Percentiles rank a stretch among this genome's conserved stretches.
Conservation (phyloP, 2,797 vertebrate genomes). For the Acanthurus leucopareius region DNA sequence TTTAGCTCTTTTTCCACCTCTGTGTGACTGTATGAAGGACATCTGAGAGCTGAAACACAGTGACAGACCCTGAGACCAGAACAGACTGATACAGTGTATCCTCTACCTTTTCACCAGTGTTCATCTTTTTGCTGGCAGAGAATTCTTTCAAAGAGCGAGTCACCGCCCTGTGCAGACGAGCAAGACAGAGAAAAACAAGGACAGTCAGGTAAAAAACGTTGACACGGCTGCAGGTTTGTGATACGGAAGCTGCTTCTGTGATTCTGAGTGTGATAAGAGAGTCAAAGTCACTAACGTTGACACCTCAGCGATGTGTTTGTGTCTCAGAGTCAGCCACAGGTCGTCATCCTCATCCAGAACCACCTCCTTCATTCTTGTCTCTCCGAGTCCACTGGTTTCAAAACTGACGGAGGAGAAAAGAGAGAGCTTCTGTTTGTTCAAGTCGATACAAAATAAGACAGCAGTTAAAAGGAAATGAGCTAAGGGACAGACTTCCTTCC, state of each 20-base stretch:
- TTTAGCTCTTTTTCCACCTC: background rate
- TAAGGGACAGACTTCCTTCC: background rate
- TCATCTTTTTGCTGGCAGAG: conserved; percentile 98
- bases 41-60: background rate
- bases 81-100: background rate
- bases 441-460: background rate
- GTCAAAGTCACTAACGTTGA: conserved; percentile 91
- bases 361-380: conserved; percentile 93
- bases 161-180: conserved; percentile 87
- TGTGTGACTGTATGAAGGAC: conserved; percentile 16
- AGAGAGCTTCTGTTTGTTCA: background rate
- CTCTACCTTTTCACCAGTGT: conserved; percentile 96
- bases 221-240: background rate
- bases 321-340: conserved; percentile 94
- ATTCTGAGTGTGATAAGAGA: background rate
- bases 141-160: conserved; percentile 98
- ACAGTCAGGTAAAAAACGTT: background rate
- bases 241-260: background rate
- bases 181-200: background rate
- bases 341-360: conserved; percentile 96
- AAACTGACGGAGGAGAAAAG: conserved; percentile 83
- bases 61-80: conserved; percentile 14
- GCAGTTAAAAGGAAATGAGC: background rate
- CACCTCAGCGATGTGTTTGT: conserved; percentile 98
- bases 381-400: conserved; percentile 96